Base-by-base conservation (phyloP, 1,140 invertebrate species). In the Drosophila kohkoa region DNA sequence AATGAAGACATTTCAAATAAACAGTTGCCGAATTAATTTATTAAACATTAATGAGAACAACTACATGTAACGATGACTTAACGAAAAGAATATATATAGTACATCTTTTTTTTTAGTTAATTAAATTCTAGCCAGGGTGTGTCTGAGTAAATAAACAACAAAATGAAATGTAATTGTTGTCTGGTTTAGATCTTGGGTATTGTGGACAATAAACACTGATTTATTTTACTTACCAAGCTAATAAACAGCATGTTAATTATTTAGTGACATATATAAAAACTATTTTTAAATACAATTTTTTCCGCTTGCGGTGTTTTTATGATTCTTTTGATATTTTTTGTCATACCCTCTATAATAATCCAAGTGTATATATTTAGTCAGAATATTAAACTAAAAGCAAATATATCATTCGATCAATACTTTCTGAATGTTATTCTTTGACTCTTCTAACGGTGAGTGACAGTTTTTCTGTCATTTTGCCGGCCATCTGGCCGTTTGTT, bases 401-500 rank as follows among this genome's bases (percentile, higher is more conserved):
- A n/a, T 10, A 41, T 41, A 41, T 41, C 38, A 41, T 41, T 41
- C 10, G 11, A 43, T 13, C 41, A 43, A 43, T 13, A 43, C 41
- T 13, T n/a, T n/a, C 4, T 43, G 41, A n/a, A 7, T 43, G 41
- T 52, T 52, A 52, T n/a, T 32, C 32, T 52, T 28, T 52, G 15
- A 16, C 16, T 51, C 43, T 15, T 52, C n/a, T 41, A 52, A 64
- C 57, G 43, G 38, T 59, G 48, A 52, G 43, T 35, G 52, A 70
- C 72, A 60, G 55, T 16, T 52, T 3, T 5, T 35, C 28, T 75
- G 72, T 66, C 70, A 62, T 52, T 75, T 75, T 52, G 46, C 15
- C 32, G n/a, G 69, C 63, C 74, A 83, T 81, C 57, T 83, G 77
- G 79, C 58, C 51, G 46, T 38, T 77, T 79, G 65, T 83, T 75